Percentiles rank a stretch among this genome's conserved stretches.
phyloP scores from a whole-genome alignment of 2,113 vertebrate genomes.

The Smithornis capensis region DNA sequence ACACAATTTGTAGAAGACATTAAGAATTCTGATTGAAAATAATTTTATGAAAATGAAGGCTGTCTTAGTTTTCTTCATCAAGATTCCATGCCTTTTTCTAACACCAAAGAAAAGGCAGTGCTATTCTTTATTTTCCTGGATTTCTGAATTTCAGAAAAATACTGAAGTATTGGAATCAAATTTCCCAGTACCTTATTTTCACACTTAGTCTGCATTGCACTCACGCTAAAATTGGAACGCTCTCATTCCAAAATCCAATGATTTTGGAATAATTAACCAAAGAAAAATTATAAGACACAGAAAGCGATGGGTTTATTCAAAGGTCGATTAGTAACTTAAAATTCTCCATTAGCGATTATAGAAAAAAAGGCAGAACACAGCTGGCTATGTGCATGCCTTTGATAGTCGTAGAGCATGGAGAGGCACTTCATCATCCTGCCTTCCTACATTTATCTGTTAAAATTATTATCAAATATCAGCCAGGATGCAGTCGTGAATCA shows the following conservation, averaged over 20 bases:
- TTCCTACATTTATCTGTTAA: conserved; percentile 93
- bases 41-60: neutral
- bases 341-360: conserved; percentile 56
- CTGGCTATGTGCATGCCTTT: conserved; percentile 82
- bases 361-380: conserved; percentile 68
- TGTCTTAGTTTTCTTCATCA: neutral
- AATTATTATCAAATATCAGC: conserved; percentile 96
- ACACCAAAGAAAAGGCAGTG: neutral
- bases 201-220: neutral
- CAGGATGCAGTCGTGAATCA: conserved; percentile 84
- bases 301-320: conserved; percentile 51
- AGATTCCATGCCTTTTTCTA: neutral
- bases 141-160: neutral
- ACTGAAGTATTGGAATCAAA: neutral
- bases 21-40: neutral
- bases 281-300: neutral
- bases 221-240: neutral
- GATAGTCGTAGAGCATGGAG: conserved; percentile 84
- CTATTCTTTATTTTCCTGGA: neutral
- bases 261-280: neutral
- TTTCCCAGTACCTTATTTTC: neutral
- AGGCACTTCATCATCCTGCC: conserved; percentile 95
- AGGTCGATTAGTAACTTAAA: conserved; percentile 70
- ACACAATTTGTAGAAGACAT: neutral
- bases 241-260: neutral